Evolutionary conservation across 2,888 invertebrate genomes (phyloP).

Genomic region (Tuberolachnus salignus): DNA sequence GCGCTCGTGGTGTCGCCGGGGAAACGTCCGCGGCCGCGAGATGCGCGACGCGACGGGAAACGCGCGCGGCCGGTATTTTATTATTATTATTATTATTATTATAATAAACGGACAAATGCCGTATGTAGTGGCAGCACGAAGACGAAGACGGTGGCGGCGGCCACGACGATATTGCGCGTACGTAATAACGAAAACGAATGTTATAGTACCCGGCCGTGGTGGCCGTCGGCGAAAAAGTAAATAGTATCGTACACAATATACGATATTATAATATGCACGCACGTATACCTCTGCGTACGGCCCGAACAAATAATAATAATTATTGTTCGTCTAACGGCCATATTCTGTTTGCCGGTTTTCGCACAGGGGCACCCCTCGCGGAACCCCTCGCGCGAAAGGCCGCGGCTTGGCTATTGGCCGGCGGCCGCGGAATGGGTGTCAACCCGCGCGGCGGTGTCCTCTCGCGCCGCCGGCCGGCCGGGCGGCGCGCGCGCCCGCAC

Average conservation of each 20-base stretch:
- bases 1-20: neutral
- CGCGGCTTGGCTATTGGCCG: conserved; percentile 37
- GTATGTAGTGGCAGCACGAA: neutral
- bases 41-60: neutral
- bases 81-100: too few species aligned
- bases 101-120: too few species aligned
- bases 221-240: neutral
- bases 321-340: conserved; percentile 26
- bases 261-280: neutral
- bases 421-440: conserved; percentile 48
- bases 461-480: neutral
- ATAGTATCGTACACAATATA: neutral
- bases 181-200: neutral
- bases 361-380: conserved; percentile 44
- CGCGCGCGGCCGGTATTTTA: neutral
- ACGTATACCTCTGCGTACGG: too few species aligned
- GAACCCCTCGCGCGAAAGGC: conserved; percentile 43
- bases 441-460: conserved; percentile 44
- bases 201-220: neutral
- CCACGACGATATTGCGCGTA: neutral
- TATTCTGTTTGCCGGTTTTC: conserved; percentile 20
- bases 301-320: conserved; percentile 25
- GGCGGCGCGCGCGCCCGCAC: too few species aligned
- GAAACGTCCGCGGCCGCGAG: conserved; percentile 4
- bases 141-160: neutral